phyloP scores from a whole-genome alignment of 1,140 invertebrate species.

The Drosophila orosa region DNA sequence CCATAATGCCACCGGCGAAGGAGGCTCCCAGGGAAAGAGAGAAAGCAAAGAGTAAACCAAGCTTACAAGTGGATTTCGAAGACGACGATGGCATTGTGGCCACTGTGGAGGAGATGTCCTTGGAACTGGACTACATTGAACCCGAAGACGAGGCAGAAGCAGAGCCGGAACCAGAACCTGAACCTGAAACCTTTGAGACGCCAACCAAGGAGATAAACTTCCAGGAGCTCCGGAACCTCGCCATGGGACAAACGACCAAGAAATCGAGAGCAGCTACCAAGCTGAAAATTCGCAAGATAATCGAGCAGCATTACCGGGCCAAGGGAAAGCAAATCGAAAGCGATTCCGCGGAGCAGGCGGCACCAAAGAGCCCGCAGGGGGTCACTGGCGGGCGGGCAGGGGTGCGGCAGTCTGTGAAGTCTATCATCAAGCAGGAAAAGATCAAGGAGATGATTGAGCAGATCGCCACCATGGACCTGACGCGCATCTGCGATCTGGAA shows the following conservation, averaged over 20 bases:
- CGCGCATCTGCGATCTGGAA: slow-evolving; percentile 77
- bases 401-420: slow-evolving; percentile 84
- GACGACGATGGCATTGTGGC: slow-evolving; percentile 68
- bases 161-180: neutral
- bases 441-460: slow-evolving; percentile 84
- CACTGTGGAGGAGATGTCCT: slow-evolving; percentile 62
- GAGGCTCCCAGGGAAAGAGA: slow-evolving; percentile 56
- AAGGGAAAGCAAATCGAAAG: slow-evolving; percentile 78
- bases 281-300: slow-evolving; percentile 70
- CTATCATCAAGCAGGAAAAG: slow-evolving; percentile 85
- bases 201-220: slow-evolving; percentile 76
- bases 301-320: slow-evolving; percentile 77
- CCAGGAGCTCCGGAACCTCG: slow-evolving; percentile 73
- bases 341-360: slow-evolving; percentile 54
- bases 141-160: slow-evolving; percentile 10
- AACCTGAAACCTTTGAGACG: slow-evolving; percentile 13
- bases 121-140: slow-evolving; percentile 41
- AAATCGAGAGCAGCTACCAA: slow-evolving; percentile 69
- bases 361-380: slow-evolving; percentile 12
- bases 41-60: slow-evolving; percentile 2
- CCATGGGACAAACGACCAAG: slow-evolving; percentile 56
- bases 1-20: slow-evolving; percentile 36
- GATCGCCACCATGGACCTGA: slow-evolving; percentile 82
- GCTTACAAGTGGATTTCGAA: slow-evolving; percentile 26
- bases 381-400: slow-evolving; percentile 52